Percentiles rank a stretch among this genome's conserved stretches.
phyloP scores from a whole-genome alignment of 2,888 invertebrate genomes.

The Ochropleura leucogaster region DNA sequence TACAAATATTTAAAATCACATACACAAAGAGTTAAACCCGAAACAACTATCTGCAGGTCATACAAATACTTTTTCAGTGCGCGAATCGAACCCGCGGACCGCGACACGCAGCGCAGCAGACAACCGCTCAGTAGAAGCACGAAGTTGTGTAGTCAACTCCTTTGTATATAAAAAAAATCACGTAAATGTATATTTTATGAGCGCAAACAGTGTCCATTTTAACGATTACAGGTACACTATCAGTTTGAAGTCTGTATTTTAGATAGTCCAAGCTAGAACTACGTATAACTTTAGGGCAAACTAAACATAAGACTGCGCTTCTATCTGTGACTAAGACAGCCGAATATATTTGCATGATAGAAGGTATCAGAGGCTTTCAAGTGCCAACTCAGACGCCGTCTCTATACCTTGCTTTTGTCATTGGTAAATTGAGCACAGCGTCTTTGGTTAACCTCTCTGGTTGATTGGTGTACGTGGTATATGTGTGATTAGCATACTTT shows the following conservation, averaged over 20 bases:
- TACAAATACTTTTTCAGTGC: no score
- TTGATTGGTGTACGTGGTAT: conserved; percentile 1
- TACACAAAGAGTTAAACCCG: no score
- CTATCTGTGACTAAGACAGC: conserved; percentile 25
- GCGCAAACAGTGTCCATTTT: conserved; percentile 1
- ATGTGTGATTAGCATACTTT: neutral
- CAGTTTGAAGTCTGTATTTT: neutral
- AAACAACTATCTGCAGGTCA: no score
- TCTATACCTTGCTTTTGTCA: conserved; percentile 16
- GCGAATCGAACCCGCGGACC: no score
- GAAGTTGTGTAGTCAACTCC: neutral
- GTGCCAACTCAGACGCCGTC: conserved; percentile 10
- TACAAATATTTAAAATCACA: no score
- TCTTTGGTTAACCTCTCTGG: conserved; percentile 12
- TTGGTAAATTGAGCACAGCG: conserved; percentile 16
- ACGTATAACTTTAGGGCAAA: neutral
- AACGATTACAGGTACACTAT: neutral
- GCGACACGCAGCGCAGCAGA: no score
- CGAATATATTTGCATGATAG: conserved; percentile 42
- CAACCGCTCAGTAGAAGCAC: no score
- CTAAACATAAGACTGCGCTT: neutral
- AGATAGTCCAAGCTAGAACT: neutral
- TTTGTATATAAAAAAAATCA: neutral
- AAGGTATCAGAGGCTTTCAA: conserved; percentile 29
- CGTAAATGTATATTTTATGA: neutral